Evolutionary conservation across 1,140 invertebrate genomes (phyloP).

Genomic region (Drosophila lini): DNA sequence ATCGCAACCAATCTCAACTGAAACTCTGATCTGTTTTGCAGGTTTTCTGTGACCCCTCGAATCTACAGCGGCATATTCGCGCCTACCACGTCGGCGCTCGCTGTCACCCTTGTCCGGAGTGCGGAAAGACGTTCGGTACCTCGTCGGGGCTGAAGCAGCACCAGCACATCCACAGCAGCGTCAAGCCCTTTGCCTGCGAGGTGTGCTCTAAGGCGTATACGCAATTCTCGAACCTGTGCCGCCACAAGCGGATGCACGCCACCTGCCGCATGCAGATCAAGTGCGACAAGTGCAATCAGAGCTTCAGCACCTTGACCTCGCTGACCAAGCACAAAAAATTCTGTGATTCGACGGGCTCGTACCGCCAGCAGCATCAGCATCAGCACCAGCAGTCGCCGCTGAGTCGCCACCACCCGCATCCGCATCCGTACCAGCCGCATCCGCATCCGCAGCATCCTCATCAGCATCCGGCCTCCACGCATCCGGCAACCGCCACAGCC

Average conservation of each 20-base stretch:
- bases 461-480: conserved; percentile 4
- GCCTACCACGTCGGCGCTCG: conserved; percentile 96
- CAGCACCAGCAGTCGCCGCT: conserved; percentile 23
- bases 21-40: conserved; percentile 85
- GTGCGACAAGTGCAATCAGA: conserved; percentile 96
- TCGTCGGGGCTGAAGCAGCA: conserved; percentile 99
- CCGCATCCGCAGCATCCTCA: conserved; percentile 24
- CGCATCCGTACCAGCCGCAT: conserved; percentile 11
- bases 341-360: conserved; percentile 88
- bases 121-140: conserved; percentile 99
- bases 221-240: conserved; percentile 99
- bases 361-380: conserved; percentile 28
- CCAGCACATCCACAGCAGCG: conserved; percentile 99
- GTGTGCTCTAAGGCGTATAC: conserved; percentile 98
- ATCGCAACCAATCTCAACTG: conserved; percentile 27
- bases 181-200: conserved; percentile 99
- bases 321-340: conserved; percentile 93
- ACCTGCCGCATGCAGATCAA: conserved; percentile 95
- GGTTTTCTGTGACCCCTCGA: conserved; percentile 97
- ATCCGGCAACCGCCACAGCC: conserved; percentile 10
- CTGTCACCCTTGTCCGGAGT: conserved; percentile 98
- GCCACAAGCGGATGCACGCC: conserved; percentile 99
- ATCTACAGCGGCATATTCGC: conserved; percentile 97
- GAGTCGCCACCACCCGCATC: conserved; percentile 52
- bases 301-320: conserved; percentile 94